Evolutionary conservation across 2,888 invertebrate species (phyloP).

Genomic region (Tryphoninae sp.): DNA sequence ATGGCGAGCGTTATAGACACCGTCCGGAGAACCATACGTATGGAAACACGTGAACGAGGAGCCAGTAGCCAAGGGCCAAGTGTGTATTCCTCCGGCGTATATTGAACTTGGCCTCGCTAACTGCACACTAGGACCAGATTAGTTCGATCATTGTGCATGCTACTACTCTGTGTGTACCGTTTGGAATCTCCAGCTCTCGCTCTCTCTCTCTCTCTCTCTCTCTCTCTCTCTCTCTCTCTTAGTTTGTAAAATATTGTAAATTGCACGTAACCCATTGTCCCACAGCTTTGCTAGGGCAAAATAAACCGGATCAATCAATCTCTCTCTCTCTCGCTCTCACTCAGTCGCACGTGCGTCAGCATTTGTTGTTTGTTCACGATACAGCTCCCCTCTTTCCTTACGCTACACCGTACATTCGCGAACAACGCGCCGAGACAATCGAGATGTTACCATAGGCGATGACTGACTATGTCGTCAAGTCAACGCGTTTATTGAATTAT

Average conservation of each 20-base stretch:
- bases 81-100: constrained; percentile 74
- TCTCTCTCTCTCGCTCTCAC: not conserved
- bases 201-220: too few relatives aligned
- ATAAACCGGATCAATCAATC: too few relatives aligned
- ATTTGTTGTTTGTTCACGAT: constrained; percentile 10
- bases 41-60: constrained; percentile 52
- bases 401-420: constrained; percentile 9
- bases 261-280: too few relatives aligned
- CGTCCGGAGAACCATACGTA: not conserved
- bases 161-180: constrained; percentile 11
- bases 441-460: not conserved
- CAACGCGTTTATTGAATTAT: not conserved
- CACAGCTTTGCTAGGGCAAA: too few relatives aligned
- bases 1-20: constrained; percentile 25
- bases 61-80: constrained; percentile 65
- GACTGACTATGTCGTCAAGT: not conserved
- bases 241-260: too few relatives aligned
- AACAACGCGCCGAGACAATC: constrained; percentile 41
- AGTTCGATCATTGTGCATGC: constrained; percentile 76
- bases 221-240: not conserved
- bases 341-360: not conserved
- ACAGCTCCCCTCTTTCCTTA: not conserved
- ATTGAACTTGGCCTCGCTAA: constrained; percentile 75
- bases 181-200: not conserved
- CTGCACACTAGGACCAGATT: constrained; percentile 74